Evolutionary conservation across 2,888 invertebrate genomes (phyloP), one percentile per base, ranked within the genome.

Genomic region (Epinotia ramella): DNA sequence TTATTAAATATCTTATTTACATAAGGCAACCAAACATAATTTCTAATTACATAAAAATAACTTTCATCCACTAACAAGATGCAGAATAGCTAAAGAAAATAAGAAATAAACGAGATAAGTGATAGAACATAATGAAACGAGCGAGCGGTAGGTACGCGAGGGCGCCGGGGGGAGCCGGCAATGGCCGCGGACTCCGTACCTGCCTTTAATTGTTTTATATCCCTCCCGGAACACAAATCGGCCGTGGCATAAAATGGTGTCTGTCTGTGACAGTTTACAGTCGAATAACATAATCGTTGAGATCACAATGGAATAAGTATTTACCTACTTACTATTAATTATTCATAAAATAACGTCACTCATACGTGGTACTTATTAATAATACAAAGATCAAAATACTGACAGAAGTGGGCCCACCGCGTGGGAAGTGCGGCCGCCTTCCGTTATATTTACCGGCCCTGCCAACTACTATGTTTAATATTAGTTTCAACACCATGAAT

Each of bases 81-180:
- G 1, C n/a, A 46, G 57, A 33, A 56, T 57, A 57, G 44, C 28
- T 28, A 1, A 67, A 56, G 2, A 57, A 57, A 59, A 28, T 12
- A 69, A 64, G 18, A 46, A 68, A 33, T 20, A 56, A 73, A 59
- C 49, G 40, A 65, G 18, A 65, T 75, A 75, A 71, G 60, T 56
- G 63, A 60, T 56, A 76, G 63, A 63, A 77, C 71, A 71, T 74
- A 77, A 75, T 75, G 72, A 77, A 77, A 69, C 49, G 72, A 67
- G 73, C 60, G 57, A 69, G 79, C 80, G 79, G 84, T 86, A 83
- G 77, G 79, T 64, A 73, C 79, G 82, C 77, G 86, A 86, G 87
- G 84, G 85, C 77, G 82, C 77, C 81, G 83, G 83, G 87, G 91
- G 91, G 91, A 89, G 88, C 90, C 89, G 90, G 93, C 92, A 92